Conservation (phyloP, 1,140 invertebrate species). For the Triops longicaudatus region DNA sequence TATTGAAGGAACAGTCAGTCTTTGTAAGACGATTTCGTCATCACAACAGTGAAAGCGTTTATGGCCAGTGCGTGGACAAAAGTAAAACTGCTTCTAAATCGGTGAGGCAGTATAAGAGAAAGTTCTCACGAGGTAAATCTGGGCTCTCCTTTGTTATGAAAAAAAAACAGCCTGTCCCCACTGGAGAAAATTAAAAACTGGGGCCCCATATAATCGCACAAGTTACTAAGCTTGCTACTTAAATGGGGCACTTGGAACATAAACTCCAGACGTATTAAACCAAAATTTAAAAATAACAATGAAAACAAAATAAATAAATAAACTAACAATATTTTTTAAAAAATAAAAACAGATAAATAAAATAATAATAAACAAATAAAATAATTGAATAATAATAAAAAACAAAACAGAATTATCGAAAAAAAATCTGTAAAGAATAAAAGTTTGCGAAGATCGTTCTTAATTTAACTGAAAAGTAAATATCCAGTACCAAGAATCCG, state of each 20-base stretch:
- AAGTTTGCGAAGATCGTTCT: too few relatives aligned
- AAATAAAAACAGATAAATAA: too few relatives aligned
- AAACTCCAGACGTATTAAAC: neutral
- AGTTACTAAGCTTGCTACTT: neutral
- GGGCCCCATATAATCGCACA: neutral
- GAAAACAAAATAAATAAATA: neutral
- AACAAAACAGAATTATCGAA: too few relatives aligned
- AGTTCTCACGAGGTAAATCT: neutral
- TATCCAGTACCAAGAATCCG: too few relatives aligned
- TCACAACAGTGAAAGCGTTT: constrained; percentile 1
- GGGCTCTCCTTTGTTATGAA: neutral
- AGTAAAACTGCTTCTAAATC: neutral
- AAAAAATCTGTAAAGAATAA: too few relatives aligned
- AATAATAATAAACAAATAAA: too few relatives aligned
- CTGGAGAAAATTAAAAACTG: neutral
- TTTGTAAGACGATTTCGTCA: neutral
- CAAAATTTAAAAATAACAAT: neutral
- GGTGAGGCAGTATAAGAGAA: neutral
- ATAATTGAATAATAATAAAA: too few relatives aligned
- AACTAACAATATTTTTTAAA: neutral
- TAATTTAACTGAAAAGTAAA: too few relatives aligned
- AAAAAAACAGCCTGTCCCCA: neutral
- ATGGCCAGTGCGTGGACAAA: neutral
- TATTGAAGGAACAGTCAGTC: neutral
- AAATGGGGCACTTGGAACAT: neutral